These are phyloP conservation scores for Pseudorhombus dupliciocellatus DNA, from an alignment of 2,113 vertebrate genomes.

Conservation along the genomic window DNA sequence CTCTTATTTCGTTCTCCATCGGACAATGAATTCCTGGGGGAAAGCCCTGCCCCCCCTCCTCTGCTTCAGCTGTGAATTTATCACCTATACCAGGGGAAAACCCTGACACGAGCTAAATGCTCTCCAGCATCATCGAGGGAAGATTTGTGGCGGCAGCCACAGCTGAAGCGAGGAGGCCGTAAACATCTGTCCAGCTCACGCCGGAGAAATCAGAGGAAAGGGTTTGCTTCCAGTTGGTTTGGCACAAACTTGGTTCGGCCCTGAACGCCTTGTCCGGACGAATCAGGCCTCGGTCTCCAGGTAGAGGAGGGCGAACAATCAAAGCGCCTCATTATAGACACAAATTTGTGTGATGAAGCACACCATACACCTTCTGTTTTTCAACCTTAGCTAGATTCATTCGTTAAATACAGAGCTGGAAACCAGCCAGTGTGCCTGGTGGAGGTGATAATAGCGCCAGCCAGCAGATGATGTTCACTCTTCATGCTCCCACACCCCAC, in stretches of 20 bases:
- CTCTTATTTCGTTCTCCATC: neutral
- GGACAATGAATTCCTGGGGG: neutral
- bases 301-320: neutral
- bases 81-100: neutral
- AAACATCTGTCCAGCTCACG: neutral
- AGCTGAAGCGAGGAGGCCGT: slow-evolving; percentile 8
- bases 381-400: neutral
- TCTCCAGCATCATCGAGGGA: slow-evolving; percentile 3
- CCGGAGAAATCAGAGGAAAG: neutral
- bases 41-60: neutral
- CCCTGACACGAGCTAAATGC: slow-evolving; percentile 10
- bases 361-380: neutral
- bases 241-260: neutral
- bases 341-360: neutral
- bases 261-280: neutral
- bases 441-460: slow-evolving; percentile 18
- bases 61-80: neutral
- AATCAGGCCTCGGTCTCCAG: neutral
- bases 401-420: slow-evolving; percentile 19
- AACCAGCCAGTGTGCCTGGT: neutral
- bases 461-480: slow-evolving; percentile 4
- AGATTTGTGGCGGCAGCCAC: slow-evolving; percentile 36
- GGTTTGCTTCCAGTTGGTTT: neutral
- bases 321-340: neutral
- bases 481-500: slow-evolving; percentile 4